Evolutionary conservation across 2,113 vertebrate genomes (phyloP).

Genomic region (Urocynchramus pylzowi): DNA sequence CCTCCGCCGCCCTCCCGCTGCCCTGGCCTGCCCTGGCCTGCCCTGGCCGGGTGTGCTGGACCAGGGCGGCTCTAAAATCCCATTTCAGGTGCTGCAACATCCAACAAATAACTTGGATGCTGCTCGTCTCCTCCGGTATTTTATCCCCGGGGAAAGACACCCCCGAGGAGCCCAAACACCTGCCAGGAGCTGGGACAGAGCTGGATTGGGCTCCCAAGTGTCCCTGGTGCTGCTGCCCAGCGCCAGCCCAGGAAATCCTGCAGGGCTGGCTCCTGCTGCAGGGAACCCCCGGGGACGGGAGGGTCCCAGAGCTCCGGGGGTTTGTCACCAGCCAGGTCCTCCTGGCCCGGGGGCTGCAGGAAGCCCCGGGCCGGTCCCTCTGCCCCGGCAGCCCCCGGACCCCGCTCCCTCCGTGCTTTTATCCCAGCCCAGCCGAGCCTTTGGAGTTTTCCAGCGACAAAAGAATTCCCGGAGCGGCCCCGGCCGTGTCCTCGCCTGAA

Average conservation of each 20-base stretch:
- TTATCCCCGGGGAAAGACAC: accelerated
- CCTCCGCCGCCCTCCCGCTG: neutral
- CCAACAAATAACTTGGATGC: neutral
- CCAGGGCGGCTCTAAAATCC: neutral
- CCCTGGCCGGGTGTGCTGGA: accelerated
- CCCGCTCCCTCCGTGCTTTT: neutral
- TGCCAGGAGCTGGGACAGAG: neutral
- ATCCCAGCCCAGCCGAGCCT: neutral
- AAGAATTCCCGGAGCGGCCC: neutral
- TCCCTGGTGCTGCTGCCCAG: neutral
- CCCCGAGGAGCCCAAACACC: neutral
- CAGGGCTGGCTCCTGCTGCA: neutral
- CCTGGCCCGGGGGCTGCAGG: neutral
- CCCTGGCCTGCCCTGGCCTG: neutral
- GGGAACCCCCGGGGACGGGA: neutral
- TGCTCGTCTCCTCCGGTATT: accelerated
- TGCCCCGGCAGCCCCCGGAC: neutral
- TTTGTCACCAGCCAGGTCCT: neutral
- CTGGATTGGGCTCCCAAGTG: neutral
- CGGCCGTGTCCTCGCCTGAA: constrained; percentile 22
- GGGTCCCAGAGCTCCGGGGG: neutral
- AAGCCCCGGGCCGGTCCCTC: accelerated
- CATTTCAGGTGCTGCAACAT: neutral
- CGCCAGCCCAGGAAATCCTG: accelerated
- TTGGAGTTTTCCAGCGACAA: neutral